A percentile compares a stretch with the other conserved stretches of the same genome.
phyloP scores from a whole-genome alignment of 2,113 vertebrate genomes.

The Etheostoma spectabile region DNA sequence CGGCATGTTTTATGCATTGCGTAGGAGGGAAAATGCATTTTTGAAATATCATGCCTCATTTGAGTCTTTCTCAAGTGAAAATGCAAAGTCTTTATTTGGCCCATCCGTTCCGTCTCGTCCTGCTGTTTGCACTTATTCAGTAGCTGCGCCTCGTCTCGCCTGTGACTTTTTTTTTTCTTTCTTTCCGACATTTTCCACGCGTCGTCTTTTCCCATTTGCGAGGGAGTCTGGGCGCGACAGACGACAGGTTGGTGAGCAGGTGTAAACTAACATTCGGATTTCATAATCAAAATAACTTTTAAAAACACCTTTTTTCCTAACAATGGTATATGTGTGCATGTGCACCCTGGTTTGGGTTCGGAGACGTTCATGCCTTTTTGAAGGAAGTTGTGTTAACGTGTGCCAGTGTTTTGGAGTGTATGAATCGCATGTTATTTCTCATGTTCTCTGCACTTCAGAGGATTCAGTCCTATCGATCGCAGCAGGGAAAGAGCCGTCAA shows the following conservation, averaged over 20 bases:
- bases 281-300: conserved; percentile 63
- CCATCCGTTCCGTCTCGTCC: conserved; percentile 70
- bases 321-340: conserved; percentile 31
- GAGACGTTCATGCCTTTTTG: neutral
- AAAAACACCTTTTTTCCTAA: conserved; percentile 47
- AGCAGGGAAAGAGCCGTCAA: conserved; percentile 26
- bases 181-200: conserved; percentile 65
- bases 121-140: conserved; percentile 79
- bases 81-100: conserved; percentile 79
- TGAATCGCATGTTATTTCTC: neutral
- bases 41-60: conserved; percentile 84
- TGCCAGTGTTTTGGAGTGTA: neutral
- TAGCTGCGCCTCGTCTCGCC: conserved; percentile 62
- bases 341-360: neutral
- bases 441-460: neutral
- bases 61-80: conserved; percentile 76
- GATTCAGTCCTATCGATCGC: conserved; percentile 19
- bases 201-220: conserved; percentile 74
- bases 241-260: conserved; percentile 81
- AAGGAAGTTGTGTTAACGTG: neutral
- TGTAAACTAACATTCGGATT: conserved; percentile 77
- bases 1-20: conserved; percentile 83
- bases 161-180: conserved; percentile 29
- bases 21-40: conserved; percentile 59
- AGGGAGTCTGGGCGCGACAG: conserved; percentile 74